Percentiles rank a stretch among this genome's conserved stretches.
Evolutionary conservation across 2,888 invertebrate genomes (phyloP).

Genomic region (Entomobrya multifasciata): DNA sequence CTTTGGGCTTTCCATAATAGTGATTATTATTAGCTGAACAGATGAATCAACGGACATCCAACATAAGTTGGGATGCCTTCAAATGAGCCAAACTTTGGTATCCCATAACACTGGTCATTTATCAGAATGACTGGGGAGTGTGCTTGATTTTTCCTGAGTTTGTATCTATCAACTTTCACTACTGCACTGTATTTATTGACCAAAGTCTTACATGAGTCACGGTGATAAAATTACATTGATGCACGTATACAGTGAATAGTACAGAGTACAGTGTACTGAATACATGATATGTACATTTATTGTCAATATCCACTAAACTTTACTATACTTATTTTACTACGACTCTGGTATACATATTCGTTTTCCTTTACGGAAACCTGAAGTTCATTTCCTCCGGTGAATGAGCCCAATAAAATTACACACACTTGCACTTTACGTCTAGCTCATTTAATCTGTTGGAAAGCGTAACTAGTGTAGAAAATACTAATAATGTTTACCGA

Average conservation of each 20-base stretch:
- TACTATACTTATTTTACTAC: too few relatives aligned
- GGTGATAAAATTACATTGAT: too few relatives aligned
- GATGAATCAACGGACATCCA: neutral
- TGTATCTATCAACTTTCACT: neutral
- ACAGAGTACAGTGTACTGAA: neutral
- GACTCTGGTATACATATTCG: too few relatives aligned
- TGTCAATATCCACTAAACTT: neutral
- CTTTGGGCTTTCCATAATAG: neutral
- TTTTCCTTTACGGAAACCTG: slow-evolving; percentile 60
- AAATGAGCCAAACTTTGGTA: neutral
- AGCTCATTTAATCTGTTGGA: neutral
- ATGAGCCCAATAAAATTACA: slow-evolving; percentile 63
- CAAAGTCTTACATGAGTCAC: too few relatives aligned
- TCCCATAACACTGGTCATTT: slow-evolving; percentile 47
- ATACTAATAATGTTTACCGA: too few relatives aligned
- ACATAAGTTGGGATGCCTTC: too few relatives aligned
- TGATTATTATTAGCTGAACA: neutral
- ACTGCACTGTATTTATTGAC: too few relatives aligned
- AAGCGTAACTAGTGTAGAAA: too few relatives aligned
- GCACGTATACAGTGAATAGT: neutral
- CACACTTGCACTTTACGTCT: slow-evolving; percentile 53
- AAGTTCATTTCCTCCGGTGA: slow-evolving; percentile 61
- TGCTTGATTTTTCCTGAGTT: slow-evolving; percentile 5
- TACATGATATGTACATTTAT: neutral
- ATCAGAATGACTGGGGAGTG: slow-evolving; percentile 59